Evolutionary conservation across 2,113 vertebrate genomes (phyloP), one percentile per base, ranked within the genome.

Genomic region (Perca schrenkii): DNA sequence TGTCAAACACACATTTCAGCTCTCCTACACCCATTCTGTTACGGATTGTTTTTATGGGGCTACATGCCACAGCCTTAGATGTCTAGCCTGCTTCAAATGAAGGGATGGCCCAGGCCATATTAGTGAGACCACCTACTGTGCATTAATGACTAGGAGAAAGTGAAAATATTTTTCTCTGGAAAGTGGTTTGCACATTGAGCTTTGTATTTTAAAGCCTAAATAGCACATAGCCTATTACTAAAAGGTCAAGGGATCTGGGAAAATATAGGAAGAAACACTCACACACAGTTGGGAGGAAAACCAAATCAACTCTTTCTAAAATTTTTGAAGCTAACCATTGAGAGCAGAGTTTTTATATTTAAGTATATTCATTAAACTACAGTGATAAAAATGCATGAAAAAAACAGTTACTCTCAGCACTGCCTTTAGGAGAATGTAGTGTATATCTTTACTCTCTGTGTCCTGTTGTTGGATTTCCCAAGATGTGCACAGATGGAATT

Each of bases 141-240:
- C 82, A 70, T 88, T 94, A 94, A 94, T 88, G 93, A 90, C 84
- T 78, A 71, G 77, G 73, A 72, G 25, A 80, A 84, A 86, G 72
- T 80, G 21, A 84, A 88, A 80, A 86, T 69, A 50, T 79, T 47
- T 88, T 64, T 53, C 13, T 47, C 43, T 22, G 63, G 49, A 74
- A 90, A 88, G 74, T 77, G 78, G 63, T 79, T 84, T 69, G 68
- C 72, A 77, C 76, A 74, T 80, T 62, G 61, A 46, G 8, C 56
- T 65, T 82, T 88, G 72, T 82, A 72, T 76, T 69, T 89, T 77
- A 73, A 73, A 82, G 83, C 64, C 58, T 54, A 57, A 86, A 89
- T 82, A 81, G 86, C 86, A 84, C 52, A 85, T 74, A 72, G 79
- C 71, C 83, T 69, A 82, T 91, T 88, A 87, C 76, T 80, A 82